These are phyloP conservation scores for Myopa testacea DNA, from an alignment of 2,888 invertebrate species.

Conservation along the genomic window DNA sequence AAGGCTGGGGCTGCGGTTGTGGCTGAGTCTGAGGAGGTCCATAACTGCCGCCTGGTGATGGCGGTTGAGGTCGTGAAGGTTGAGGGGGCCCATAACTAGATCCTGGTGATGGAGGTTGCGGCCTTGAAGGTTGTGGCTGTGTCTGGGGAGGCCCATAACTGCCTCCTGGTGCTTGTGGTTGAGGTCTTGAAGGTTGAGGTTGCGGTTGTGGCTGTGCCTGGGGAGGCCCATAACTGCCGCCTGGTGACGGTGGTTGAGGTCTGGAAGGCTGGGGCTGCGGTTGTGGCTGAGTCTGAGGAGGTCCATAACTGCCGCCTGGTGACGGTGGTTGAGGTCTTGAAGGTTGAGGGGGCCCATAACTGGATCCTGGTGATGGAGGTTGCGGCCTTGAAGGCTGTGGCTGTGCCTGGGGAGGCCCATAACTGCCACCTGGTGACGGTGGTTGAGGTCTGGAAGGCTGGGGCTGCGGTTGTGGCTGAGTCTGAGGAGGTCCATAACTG, in stretches of 20 bases:
- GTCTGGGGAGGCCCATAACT: conserved; percentile 31
- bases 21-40: conserved; percentile 27
- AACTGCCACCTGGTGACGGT: conserved; percentile 7
- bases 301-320: conserved; percentile 35
- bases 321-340: conserved; percentile 37
- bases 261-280: conserved; percentile 24
- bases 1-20: conserved; percentile 19
- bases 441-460: conserved; percentile 39
- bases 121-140: conserved; percentile 8
- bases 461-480: conserved; percentile 13
- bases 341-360: conserved; percentile 41
- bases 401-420: conserved; percentile 30
- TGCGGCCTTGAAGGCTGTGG: conserved; percentile 35
- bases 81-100: conserved; percentile 33
- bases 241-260: conserved; percentile 36
- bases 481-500: conserved; percentile 41
- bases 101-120: conserved; percentile 27
- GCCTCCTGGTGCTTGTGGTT: conserved; percentile 27
- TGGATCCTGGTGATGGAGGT: conserved; percentile 32
- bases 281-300: conserved; percentile 39
- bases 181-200: conserved; percentile 36
- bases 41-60: conserved; percentile 2
- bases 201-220: conserved; percentile 34
- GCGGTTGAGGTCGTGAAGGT: conserved; percentile 25
- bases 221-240: conserved; percentile 32